Base-by-base conservation (phyloP, 2,888 invertebrate species). In the Holacanthella duospinosa region DNA sequence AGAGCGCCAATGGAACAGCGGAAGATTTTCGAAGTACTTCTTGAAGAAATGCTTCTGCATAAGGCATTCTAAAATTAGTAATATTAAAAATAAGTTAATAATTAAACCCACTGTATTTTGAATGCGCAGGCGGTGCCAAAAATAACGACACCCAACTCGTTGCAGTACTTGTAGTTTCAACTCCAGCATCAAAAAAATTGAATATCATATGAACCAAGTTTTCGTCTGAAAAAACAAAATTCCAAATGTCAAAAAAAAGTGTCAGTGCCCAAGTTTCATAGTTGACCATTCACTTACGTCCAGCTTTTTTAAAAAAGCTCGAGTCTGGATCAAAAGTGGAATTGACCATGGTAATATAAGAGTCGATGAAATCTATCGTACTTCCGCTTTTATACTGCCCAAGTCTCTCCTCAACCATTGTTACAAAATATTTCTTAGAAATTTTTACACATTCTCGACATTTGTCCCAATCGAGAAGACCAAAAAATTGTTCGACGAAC, bases 151-250 rank as follows among this genome's bases (percentile, higher is more conserved):
- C 9, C 58, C 58, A 58, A 29, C 16, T 36, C 36, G 29, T 6
- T 29, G 58, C 24, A 4, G 58, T 58, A 24, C 58, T 58, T 9
- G 58, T 58, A 3, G 58, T 58, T 29, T 58, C 58, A 4, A 29
- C 43, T 29, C 58, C 58, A 58, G 58, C 58, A 2, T 29, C 58
- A 28, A 58, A 58, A 21, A 58, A 28, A 58, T 58, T 36, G 2
- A 24, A 24, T n/a, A 58, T 12, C 28, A 43, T 24, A 36, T 21
- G 24, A 12, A 58, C 24, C 19, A 58, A 9, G 25, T 28, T 58
- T 43, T 24, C 24, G 6, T 29, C 58, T 58, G 12, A 4, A 28
- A 28, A 43, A 58, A 21, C 3, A 26, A 6, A 21, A n/a, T n/a
- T n/a, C n/a, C n/a, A n/a, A n/a, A n/a, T n/a, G n/a, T 12, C 16